Base-by-base conservation (phyloP, 2,888 invertebrate species). In the Acleris literana region DNA sequence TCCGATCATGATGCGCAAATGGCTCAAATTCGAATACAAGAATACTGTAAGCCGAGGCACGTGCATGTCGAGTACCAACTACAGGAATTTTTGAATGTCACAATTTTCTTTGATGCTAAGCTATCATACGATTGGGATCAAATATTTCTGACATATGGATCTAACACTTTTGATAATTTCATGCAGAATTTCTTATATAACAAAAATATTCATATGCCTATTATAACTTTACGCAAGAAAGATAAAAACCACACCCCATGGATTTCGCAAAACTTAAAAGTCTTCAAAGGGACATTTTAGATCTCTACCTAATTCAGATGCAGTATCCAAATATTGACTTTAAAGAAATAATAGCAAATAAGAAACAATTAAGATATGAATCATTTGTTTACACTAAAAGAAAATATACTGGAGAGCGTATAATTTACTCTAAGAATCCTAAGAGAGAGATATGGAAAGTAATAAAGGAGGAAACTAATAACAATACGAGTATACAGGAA, bases 271-370 rank as follows among this genome's bases (percentile, higher is more conserved):
- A 22, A 2, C 16, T 22, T 44, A 44, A 44, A 3, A 56, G 22
- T 16, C 22, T 56, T n/a, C 56, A 56, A n/a, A 9, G 22, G 16
- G 56, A 56, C 16, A 16, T 56, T 6, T 7, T 22, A 9, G 56
- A 56, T 22, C 20, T 56, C n/a, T 22, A 56, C 11, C 11, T 44
- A 7, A 13, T 56, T 7, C 44, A 22, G 7, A 56, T 3, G 5
- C 56, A 56, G 44, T 56, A 22, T n/a, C 56, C 22, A 44, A 20
- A 56, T n/a, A 56, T 56, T n/a, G n/a, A 56, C 5, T 22, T 56
- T n/a, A 22, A 44, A 44, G 56, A 56, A 17, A 54, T 13, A 4
- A 17, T 54, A 33, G n/a, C n/a, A 29, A 11, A 33, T 5, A 54
- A 54, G 25, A 54, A 54, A 4, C 1, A 54, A 11, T 4, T 25